These are phyloP conservation scores for Acrocephalus kingi DNA, from an alignment of 2,113 vertebrate genomes.

Conservation along the genomic window DNA sequence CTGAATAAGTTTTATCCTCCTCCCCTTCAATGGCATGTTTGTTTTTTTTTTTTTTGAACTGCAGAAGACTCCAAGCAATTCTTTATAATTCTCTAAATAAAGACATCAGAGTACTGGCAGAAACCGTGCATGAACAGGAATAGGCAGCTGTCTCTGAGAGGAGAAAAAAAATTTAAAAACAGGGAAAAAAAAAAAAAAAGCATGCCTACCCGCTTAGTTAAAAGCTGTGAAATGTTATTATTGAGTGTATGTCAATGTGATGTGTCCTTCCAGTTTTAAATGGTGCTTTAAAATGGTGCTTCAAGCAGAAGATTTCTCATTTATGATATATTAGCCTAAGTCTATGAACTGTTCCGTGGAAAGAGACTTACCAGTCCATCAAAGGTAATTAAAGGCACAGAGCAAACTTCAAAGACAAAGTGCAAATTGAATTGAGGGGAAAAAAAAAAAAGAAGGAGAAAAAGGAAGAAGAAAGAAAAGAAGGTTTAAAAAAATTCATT, in stretches of 20 bases:
- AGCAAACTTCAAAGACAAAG: conserved; percentile 74
- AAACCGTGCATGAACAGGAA: conserved; percentile 59
- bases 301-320: conserved; percentile 62
- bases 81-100: conserved; percentile 78
- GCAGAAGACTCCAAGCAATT: conserved; percentile 73
- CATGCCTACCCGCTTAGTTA: conserved; percentile 58
- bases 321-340: conserved; percentile 70
- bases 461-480: not conserved
- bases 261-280: conserved; percentile 71
- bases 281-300: conserved; percentile 69
- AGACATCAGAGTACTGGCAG: conserved; percentile 74
- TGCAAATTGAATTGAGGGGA: conserved; percentile 8
- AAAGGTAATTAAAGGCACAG: conserved; percentile 73
- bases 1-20: conserved; percentile 73
- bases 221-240: conserved; percentile 75
- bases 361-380: conserved; percentile 63
- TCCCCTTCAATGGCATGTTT: conserved; percentile 54
- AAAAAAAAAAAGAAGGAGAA: not conserved
- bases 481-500: conserved; percentile 4
- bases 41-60: conserved; percentile 70
- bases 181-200: not conserved
- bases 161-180: not conserved
- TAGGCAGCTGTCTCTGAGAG: conserved; percentile 53
- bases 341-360: conserved; percentile 57
- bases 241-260: conserved; percentile 61